Evolutionary conservation across 2,113 vertebrate species (phyloP).

Genomic region (Isurus oxyrinchus): DNA sequence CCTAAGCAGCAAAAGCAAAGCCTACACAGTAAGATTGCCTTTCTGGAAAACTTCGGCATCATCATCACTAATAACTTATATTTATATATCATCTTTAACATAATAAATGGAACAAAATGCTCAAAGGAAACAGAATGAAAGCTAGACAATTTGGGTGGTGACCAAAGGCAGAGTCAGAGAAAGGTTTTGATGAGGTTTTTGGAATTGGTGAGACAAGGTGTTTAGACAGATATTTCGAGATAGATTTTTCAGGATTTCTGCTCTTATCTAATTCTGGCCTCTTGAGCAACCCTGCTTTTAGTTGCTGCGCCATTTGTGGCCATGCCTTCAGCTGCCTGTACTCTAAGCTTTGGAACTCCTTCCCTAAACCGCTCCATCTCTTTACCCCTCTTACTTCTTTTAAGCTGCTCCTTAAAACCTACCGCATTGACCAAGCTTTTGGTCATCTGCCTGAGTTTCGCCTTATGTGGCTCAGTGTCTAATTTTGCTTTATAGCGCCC

Average conservation of each 20-base stretch:
- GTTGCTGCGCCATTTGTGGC: not conserved
- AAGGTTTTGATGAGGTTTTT: not conserved
- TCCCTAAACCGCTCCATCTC: too few relatives aligned
- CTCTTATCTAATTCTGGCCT: not conserved
- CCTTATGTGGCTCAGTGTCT: not conserved
- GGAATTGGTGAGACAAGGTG: not conserved
- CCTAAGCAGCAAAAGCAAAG: constrained; percentile 98
- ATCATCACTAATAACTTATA: not conserved
- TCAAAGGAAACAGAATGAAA: not conserved
- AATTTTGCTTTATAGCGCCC: not conserved
- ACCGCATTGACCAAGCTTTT: not conserved
- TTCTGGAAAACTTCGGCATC: not conserved
- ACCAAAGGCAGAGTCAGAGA: not conserved
- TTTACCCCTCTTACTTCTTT: not conserved
- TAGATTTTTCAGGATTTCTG: not conserved
- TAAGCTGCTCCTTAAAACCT: not conserved
- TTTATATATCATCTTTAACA: not conserved
- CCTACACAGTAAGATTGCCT: constrained; percentile 77
- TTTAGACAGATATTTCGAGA: not conserved
- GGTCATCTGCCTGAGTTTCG: too few relatives aligned
- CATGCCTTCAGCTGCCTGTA: not conserved
- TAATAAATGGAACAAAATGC: not conserved
- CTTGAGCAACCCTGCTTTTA: not conserved
- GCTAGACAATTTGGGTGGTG: not conserved
- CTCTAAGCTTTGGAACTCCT: not conserved